Evolutionary conservation across 2,888 invertebrate species (phyloP), one percentile per base, ranked within the genome.

Genomic region (Cheilosia impressa): DNA sequence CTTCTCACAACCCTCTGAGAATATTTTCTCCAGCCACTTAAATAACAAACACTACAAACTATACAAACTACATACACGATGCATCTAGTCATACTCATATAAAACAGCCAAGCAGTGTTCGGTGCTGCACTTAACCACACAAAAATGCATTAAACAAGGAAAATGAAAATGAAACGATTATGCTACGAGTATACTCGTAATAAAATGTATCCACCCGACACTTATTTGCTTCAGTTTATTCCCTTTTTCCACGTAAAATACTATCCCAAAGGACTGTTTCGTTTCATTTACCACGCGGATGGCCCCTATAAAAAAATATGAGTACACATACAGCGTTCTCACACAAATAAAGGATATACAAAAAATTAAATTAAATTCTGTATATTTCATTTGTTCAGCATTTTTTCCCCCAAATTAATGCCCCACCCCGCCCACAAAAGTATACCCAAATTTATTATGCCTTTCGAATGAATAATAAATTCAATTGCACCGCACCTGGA

Each of bases 191-290:
- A 71, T 58, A 71, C 22, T 22, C 22, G 22, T 22, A 22, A 71
- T 71, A 38, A 60, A 71, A 71, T 52, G 58, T 71, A 71, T 71
- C 60, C 52, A 27, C 4, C 24, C 38, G 76, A 43, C 66, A 76
- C 66, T 76, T 76, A 52, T 38, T 58, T 31, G 75, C 58, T 75
- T 66, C 75, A 58, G n/a, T 58, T 75, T 57, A 31, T 47, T 19
- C 31, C 19, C 34, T 22, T 68, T 55, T 68, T 34, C 4, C 45
- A 7, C 24, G 38, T 24, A 45, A 31, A 58, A 58, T 45, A 58
- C 31, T 43, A 77, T 78, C 73, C 79, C 83, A 68, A 73, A 79
- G 83, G 83, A 83, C 77, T 75, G 69, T 43, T 62, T 34, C 27
- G 27, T 53, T 47, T 55, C 78, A 63, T 41, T 47, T 45, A 43